Evolutionary conservation across 2,888 invertebrate genomes (phyloP).

Genomic region (Mantis religiosa): DNA sequence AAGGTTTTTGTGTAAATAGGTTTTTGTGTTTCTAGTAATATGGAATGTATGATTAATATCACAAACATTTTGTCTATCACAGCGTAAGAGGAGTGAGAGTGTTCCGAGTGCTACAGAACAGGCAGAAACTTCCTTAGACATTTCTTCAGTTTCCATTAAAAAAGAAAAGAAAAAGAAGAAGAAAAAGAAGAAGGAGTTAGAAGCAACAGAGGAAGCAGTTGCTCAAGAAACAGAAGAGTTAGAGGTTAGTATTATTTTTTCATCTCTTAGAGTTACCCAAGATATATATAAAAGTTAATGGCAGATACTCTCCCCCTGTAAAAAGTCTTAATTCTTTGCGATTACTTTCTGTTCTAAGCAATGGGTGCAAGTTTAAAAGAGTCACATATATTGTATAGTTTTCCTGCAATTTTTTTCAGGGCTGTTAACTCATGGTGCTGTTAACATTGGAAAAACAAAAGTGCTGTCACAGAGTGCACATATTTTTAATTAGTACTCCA

Average conservation of each 20-base stretch:
- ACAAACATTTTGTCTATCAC: not conserved
- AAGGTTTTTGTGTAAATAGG: not conserved
- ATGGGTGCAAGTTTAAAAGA: too few species aligned
- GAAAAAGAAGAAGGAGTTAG: slow-evolving; percentile 48
- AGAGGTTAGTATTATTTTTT: not conserved
- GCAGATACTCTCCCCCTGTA: too few species aligned
- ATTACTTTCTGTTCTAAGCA: too few species aligned
- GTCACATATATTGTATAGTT: too few species aligned
- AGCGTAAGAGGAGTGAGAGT: slow-evolving; percentile 24
- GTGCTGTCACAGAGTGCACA: too few species aligned
- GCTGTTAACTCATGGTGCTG: too few species aligned
- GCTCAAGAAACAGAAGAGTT: slow-evolving; percentile 20
- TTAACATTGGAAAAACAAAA: too few species aligned
- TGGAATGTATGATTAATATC: not conserved
- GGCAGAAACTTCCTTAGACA: not conserved
- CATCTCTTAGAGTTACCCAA: slow-evolving; percentile 31
- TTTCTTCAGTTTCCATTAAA: not conserved
- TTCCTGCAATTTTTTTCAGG: too few species aligned
- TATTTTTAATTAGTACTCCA: too few species aligned
- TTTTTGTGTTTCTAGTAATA: too few species aligned
- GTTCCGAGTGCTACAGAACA: not conserved
- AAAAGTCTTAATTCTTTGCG: too few species aligned
- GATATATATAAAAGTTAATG: too few species aligned
- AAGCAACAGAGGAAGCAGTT: slow-evolving; percentile 39
- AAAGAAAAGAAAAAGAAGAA: slow-evolving; percentile 59